A percentile compares a stretch with the other conserved stretches of the same genome.
Evolutionary conservation across 2,797 vertebrate genomes (phyloP).

Genomic region (Channa striata): DNA sequence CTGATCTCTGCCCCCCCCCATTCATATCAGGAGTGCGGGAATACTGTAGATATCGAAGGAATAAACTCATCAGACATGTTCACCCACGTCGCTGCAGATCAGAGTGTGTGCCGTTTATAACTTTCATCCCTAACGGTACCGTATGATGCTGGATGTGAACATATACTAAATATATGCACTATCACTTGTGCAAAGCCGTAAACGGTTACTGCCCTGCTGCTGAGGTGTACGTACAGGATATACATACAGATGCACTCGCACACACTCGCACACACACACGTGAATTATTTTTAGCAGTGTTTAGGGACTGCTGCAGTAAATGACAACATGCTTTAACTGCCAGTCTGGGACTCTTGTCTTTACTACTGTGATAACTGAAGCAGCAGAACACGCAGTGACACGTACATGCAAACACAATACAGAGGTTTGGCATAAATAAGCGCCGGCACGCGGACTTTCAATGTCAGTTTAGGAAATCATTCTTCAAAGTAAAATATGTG

Average conservation of each 20-base stretch:
- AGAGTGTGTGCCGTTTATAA: too few relatives aligned
- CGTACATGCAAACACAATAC: conserved; percentile 52
- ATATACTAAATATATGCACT: conserved; percentile 40
- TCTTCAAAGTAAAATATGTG: conserved; percentile 23
- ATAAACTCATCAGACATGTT: too few relatives aligned
- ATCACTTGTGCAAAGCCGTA: conserved; percentile 41
- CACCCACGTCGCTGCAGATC: too few relatives aligned
- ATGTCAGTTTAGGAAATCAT: conserved; percentile 23
- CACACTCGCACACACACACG: conserved; percentile 38
- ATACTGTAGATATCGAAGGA: too few relatives aligned
- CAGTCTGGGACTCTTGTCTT: conserved; percentile 76
- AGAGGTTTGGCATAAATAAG: conserved; percentile 5
- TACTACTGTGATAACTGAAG: conserved; percentile 67
- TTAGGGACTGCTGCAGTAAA: conserved; percentile 69
- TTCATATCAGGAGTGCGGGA: too few relatives aligned
- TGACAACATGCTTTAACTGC: conserved; percentile 69
- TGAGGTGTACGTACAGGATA: conserved; percentile 48
- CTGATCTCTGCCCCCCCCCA: too few relatives aligned
- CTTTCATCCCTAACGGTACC: too few relatives aligned
- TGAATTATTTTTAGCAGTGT: conserved; percentile 68
- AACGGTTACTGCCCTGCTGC: conserved; percentile 58
- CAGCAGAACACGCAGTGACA: conserved; percentile 50
- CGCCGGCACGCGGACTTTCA: not conserved
- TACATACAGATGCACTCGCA: conserved; percentile 53
- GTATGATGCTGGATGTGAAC: conserved; percentile 2